Percentiles rank a stretch among this genome's conserved stretches.
phyloP scores from a whole-genome alignment of 2,888 invertebrate species.

The Dicyrtoma fusca region DNA sequence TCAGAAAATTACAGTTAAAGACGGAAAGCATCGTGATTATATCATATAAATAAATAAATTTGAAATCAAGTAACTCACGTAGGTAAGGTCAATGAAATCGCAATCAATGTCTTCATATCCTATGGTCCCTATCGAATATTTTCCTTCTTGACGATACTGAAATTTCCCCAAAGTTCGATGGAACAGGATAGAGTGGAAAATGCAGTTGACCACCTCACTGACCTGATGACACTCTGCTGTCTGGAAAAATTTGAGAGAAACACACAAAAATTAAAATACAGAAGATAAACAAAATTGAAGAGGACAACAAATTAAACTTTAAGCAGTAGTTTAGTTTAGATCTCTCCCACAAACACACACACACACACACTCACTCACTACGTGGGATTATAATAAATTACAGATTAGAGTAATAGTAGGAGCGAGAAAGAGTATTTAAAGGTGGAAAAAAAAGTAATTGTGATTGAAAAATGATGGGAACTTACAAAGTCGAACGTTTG shows the following conservation, averaged over 20 bases:
- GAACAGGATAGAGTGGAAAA: constrained; percentile 90
- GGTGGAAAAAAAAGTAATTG: neutral
- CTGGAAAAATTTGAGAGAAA: constrained; percentile 39
- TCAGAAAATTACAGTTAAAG: too few species aligned
- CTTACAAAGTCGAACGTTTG: constrained; percentile 62
- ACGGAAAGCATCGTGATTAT: neutral
- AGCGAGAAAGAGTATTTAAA: neutral
- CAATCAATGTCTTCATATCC: constrained; percentile 97
- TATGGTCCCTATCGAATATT: constrained; percentile 93
- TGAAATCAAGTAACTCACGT: constrained; percentile 65
- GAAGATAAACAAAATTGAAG: neutral
- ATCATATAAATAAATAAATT: neutral
- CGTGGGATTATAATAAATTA: neutral
- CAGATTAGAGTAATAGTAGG: neutral
- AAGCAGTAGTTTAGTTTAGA: neutral
- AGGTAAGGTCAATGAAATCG: constrained; percentile 96
- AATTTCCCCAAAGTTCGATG: constrained; percentile 91
- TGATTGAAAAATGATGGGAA: constrained; percentile 37
- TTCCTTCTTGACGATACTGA: constrained; percentile 88
- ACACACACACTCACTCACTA: neutral
- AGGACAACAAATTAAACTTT: neutral
- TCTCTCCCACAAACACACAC: neutral
- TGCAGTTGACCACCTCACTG: constrained; percentile 86
- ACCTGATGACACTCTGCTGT: constrained; percentile 85
- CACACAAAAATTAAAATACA: neutral